These are phyloP conservation scores for Poeciliopsis turrubarensis DNA, from an alignment of 2,113 vertebrate species.

Conservation along the genomic window DNA sequence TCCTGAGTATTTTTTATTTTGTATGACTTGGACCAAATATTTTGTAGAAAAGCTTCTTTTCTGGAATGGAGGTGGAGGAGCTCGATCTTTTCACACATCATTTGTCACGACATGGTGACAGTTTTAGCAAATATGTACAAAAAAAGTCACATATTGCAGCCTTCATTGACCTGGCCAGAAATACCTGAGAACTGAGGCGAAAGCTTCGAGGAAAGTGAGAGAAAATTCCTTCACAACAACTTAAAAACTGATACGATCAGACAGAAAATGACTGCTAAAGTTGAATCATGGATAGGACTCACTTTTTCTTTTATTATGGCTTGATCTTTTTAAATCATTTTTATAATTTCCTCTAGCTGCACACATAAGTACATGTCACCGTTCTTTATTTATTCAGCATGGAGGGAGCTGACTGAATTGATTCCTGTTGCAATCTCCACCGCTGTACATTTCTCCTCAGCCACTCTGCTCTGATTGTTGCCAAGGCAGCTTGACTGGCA, in stretches of 20 bases:
- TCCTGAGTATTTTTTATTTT: too few relatives aligned
- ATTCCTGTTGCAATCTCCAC: slow-evolving; percentile 71
- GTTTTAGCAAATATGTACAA: too few relatives aligned
- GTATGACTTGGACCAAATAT: background rate
- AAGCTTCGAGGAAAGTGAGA: too few relatives aligned
- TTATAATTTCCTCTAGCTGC: background rate
- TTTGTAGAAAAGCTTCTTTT: background rate
- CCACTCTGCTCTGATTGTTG: slow-evolving; percentile 60
- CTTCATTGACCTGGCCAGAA: too few relatives aligned
- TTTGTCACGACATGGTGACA: too few relatives aligned
- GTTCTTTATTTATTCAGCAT: slow-evolving; percentile 55
- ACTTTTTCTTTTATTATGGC: background rate
- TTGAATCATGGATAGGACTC: background rate
- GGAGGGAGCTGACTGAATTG: slow-evolving; percentile 61
- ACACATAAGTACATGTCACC: slow-evolving; percentile 19
- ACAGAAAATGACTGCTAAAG: too few relatives aligned
- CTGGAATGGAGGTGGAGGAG: background rate
- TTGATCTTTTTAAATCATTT: background rate
- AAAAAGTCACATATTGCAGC: too few relatives aligned
- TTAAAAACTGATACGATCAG: too few relatives aligned
- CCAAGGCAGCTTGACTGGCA: slow-evolving; percentile 61
- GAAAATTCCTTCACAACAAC: too few relatives aligned
- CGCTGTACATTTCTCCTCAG: slow-evolving; percentile 61
- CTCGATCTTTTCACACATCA: too few relatives aligned
- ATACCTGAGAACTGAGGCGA: too few relatives aligned